Percentiles rank a stretch among this genome's conserved stretches.
Conservation (phyloP, 2,797 vertebrate species). For the Enteromius thamalakanensis region DNA sequence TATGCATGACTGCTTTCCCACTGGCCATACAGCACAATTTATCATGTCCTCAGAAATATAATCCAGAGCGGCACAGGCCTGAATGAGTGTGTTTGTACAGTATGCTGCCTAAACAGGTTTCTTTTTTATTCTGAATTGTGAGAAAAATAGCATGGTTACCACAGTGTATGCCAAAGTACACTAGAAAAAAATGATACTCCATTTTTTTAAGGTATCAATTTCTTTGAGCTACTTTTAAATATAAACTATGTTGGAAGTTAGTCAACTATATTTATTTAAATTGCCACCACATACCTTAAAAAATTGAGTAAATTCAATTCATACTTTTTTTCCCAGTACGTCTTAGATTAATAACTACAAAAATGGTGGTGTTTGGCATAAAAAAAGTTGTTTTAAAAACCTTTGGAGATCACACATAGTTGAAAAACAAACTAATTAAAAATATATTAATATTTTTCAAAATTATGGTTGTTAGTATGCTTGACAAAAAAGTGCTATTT, state of each 20-base stretch:
- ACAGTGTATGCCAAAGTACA: not conserved
- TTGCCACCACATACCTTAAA: too few relatives aligned
- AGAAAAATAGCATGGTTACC: not conserved
- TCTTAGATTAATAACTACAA: not conserved
- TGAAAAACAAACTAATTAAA: too few relatives aligned
- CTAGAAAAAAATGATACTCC: too few relatives aligned
- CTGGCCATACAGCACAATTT: not conserved
- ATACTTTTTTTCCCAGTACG: too few relatives aligned
- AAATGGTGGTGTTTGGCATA: not conserved
- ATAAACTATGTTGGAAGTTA: too few relatives aligned
- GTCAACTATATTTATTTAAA: too few relatives aligned
- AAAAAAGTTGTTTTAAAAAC: too few relatives aligned
- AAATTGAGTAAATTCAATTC: too few relatives aligned
- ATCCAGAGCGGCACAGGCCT: conserved; percentile 34
- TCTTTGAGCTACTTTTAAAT: too few relatives aligned
- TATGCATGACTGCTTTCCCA: conserved; percentile 15
- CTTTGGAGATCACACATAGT: too few relatives aligned
- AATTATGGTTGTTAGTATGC: not conserved
- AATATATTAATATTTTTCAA: not conserved
- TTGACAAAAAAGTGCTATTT: not conserved
- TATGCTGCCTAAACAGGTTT: not conserved
- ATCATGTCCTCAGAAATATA: not conserved
- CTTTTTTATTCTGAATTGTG: not conserved
- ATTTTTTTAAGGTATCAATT: too few relatives aligned
- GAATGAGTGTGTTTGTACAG: conserved; percentile 26